Conservation (phyloP, 2,888 invertebrate species). For the Nomada fabriciana region DNA sequence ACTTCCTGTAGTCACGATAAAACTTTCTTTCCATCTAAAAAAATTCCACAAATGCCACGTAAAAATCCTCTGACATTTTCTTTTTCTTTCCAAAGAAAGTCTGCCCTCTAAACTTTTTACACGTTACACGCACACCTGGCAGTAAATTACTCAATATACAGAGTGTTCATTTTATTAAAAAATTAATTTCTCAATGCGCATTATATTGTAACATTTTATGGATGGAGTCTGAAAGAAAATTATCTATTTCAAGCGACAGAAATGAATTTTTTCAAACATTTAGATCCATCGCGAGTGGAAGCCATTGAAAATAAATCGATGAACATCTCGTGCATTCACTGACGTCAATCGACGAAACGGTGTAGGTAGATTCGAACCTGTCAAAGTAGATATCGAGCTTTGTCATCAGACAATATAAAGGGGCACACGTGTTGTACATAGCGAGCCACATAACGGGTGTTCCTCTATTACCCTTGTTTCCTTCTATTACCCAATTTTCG, state of each 20-base stretch:
- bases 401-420: constrained; percentile 53
- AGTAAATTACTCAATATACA: too few relatives aligned
- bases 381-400: constrained; percentile 62
- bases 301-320: constrained; percentile 55
- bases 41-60: background rate
- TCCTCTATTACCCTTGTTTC: background rate
- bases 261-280: background rate
- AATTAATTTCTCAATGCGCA: too few relatives aligned
- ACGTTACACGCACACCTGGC: too few relatives aligned
- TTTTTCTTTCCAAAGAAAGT: too few relatives aligned
- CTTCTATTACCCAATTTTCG: too few relatives aligned
- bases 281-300: constrained; percentile 18
- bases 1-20: background rate
- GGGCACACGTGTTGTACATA: constrained; percentile 40
- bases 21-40: background rate
- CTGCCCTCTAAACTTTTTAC: too few relatives aligned
- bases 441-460: constrained; percentile 1
- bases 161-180: too few relatives aligned
- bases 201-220: background rate
- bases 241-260: background rate
- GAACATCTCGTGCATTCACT: constrained; percentile 38
- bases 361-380: constrained; percentile 45
- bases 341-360: constrained; percentile 50
- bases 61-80: background rate
- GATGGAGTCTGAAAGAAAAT: background rate